Evolutionary conservation across 2,888 invertebrate species (phyloP).

Genomic region (Macropis europaea): DNA sequence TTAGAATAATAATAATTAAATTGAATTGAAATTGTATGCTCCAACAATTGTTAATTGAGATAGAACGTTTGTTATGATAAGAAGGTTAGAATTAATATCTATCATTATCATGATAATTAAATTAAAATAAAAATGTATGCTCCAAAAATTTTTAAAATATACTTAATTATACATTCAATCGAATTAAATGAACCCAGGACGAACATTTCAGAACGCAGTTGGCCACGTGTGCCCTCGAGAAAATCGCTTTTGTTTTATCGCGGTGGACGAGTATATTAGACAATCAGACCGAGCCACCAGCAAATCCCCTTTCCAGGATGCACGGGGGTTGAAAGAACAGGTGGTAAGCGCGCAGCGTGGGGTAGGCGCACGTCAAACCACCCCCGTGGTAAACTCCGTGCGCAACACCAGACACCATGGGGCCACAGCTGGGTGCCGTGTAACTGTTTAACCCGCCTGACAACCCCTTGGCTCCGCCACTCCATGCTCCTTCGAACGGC

Average conservation of each 20-base stretch:
- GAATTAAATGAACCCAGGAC: no score
- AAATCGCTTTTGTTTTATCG: conserved; percentile 55
- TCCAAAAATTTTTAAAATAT: no score
- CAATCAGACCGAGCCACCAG: conserved; percentile 63
- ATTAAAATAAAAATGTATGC: no score
- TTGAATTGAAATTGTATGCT: no score
- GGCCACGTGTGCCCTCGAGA: no score
- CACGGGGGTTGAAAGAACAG: conserved; percentile 65
- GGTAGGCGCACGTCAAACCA: conserved; percentile 74
- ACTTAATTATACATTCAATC: no score
- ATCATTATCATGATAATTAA: no score
- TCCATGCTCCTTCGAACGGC: conserved; percentile 38
- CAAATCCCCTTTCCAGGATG: conserved; percentile 45
- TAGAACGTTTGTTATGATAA: no score
- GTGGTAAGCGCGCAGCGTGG: conserved; percentile 75
- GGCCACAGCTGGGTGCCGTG: conserved; percentile 76
- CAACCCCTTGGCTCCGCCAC: conserved; percentile 18
- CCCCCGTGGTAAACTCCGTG: conserved; percentile 67
- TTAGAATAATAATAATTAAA: no score
- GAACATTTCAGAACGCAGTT: no score
- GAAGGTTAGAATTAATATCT: no score
- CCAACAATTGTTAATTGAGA: no score
- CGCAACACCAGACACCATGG: conserved; percentile 57
- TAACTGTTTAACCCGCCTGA: conserved; percentile 56
- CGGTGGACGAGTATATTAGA: conserved; percentile 57